Base-by-base conservation (phyloP, 1,140 invertebrate species). In the Aricia agestis region DNA sequence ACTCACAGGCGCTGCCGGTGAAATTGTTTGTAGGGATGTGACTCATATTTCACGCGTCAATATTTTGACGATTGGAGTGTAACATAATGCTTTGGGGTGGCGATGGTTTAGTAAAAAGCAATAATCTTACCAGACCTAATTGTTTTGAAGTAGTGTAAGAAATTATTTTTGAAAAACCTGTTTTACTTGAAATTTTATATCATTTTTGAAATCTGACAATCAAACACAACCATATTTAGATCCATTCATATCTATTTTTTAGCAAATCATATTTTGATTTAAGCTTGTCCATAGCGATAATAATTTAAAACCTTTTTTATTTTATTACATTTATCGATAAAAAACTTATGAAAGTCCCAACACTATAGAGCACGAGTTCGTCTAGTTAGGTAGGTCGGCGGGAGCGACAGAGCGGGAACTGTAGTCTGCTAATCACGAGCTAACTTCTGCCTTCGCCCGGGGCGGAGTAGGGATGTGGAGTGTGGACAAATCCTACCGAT, bases 381-480 rank as follows among this genome's bases (percentile, higher is more conserved):
- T 70, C 72, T 71, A 69, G 67, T 59, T 68, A 69, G 67, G 45
- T 69, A 68, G 25, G 67, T 32, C 25, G 31, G 31, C 57, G 11
- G 17, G 57, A 69, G 68, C 68, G 68, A 61, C 68, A 61, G 68
- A 69, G 68, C 68, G 68, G 68, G 68, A 69, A 69, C 68, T 69
- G 68, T 69, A 69, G 76, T 71, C 77, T 75, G 80, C 74, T 80
- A 78, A 80, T 82, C 78, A 80, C 74, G 73, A 77, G 74, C 74
- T 79, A 82, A 80, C 80, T 80, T 80, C 72, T 68, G 70, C 63
- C 71, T 73, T 68, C 70, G 67, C 68, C 57, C 68, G 57, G 25
- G 32, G 17, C 59, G 9, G 3, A n/a, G n/a, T 69, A 69, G 68
- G 36, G 68, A 69, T 69, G 68, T 36, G 31, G 18, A n/a, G 61